phyloP scores from a whole-genome alignment of 2,113 vertebrate genomes.

The Brachypteracias leptosomus region DNA sequence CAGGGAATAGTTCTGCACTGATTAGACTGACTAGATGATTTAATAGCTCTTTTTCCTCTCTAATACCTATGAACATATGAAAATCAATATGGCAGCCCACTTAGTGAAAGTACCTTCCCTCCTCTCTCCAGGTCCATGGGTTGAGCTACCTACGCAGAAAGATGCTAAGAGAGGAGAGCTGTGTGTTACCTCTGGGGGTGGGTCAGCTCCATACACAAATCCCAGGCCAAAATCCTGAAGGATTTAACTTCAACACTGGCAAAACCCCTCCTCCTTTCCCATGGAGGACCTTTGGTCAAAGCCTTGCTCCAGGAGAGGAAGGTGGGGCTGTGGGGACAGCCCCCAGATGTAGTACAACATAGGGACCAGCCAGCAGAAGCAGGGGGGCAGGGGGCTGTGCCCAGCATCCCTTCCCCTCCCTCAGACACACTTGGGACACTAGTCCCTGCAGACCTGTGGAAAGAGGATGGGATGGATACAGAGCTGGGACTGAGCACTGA shows the following conservation, averaged over 20 bases:
- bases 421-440: background rate
- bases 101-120: constrained; percentile 22
- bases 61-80: constrained; percentile 28
- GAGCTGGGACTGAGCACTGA: background rate
- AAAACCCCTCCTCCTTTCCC: background rate
- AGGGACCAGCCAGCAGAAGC: background rate
- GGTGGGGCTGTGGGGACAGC: background rate
- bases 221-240: background rate
- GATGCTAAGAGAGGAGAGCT: background rate
- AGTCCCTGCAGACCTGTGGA: background rate
- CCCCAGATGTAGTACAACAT: rapidly evolving
- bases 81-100: constrained; percentile 49
- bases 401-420: background rate
- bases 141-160: background rate
- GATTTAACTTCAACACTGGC: background rate
- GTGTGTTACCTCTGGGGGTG: background rate
- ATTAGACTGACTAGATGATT: constrained; percentile 44
- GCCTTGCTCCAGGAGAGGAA: background rate
- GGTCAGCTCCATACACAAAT: background rate
- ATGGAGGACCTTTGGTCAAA: background rate
- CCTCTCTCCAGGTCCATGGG: background rate
- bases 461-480: background rate
- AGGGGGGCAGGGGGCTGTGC: background rate
- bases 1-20: constrained; percentile 35
- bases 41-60: constrained; percentile 24